phyloP scores from a whole-genome alignment of 1,140 invertebrate genomes.

The Carcinoscorpius rotundicauda region DNA sequence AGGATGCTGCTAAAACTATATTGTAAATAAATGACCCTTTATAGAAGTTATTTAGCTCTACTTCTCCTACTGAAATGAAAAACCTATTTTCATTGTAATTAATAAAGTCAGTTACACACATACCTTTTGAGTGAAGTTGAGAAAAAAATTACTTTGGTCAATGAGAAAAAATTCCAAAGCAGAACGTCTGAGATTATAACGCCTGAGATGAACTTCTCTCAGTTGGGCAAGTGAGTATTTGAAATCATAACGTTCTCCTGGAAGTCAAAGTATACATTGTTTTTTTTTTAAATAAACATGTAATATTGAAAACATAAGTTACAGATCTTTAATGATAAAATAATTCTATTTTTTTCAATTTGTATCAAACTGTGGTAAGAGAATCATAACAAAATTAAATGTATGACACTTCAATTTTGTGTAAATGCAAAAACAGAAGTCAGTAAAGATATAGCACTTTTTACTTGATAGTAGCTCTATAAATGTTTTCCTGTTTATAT shows the following conservation, averaged over 20 bases:
- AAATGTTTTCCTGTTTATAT: no score
- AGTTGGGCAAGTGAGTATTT: conserved; percentile 43
- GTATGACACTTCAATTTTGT: background rate
- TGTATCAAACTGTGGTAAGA: no score
- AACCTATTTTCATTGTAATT: no score
- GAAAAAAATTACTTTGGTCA: conserved; percentile 53
- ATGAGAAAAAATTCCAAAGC: conserved; percentile 52
- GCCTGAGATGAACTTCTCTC: conserved; percentile 47
- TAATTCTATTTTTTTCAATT: conserved; percentile 22
- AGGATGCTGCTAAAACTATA: no score
- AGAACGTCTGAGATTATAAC: conserved; percentile 49
- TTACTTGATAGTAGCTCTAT: no score
- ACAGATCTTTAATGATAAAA: conserved; percentile 30
- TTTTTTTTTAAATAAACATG: conserved; percentile 9
- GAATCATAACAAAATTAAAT: no score
- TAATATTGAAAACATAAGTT: conserved; percentile 21
- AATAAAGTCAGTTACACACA: conserved; percentile 1
- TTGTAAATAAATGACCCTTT: no score
- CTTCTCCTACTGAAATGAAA: no score
- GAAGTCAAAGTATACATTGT: background rate
- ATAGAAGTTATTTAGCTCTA: no score
- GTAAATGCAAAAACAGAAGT: background rate
- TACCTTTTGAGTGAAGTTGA: conserved; percentile 52
- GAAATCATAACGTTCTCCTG: conserved; percentile 32
- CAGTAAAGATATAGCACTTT: no score